Percentiles rank a stretch among this genome's conserved stretches.
These are phyloP conservation scores for Drosophila differens DNA, from an alignment of 2,888 invertebrate genomes.

Conservation along the genomic window DNA sequence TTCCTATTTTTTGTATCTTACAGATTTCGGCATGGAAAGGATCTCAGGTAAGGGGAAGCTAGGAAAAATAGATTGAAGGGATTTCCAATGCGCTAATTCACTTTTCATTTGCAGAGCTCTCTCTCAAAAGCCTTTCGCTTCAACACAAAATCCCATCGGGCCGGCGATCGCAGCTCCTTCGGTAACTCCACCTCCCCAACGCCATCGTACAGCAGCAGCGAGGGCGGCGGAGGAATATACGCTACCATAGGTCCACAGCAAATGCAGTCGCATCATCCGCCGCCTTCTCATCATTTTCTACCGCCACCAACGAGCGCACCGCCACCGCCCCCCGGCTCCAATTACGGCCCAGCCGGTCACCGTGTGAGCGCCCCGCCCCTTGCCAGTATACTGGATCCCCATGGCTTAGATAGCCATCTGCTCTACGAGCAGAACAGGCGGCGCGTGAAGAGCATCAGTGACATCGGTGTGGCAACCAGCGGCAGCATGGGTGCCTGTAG, in stretches of 20 bases:
- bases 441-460: conserved; percentile 85
- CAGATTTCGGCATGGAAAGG: conserved; percentile 86
- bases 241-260: conserved; percentile 84
- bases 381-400: conserved; percentile 66
- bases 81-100: not conserved
- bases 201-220: conserved; percentile 85
- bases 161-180: conserved; percentile 84
- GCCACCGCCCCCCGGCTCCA: conserved; percentile 75
- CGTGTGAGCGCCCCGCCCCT: conserved; percentile 84
- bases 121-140: conserved; percentile 86
- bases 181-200: conserved; percentile 86
- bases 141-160: conserved; percentile 83
- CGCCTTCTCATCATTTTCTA: conserved; percentile 68
- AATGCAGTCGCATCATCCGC: conserved; percentile 53
- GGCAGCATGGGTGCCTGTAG: conserved; percentile 70
- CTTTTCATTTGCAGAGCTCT: conserved; percentile 78
- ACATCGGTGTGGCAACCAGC: conserved; percentile 83
- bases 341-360: conserved; percentile 81
- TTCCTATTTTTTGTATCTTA: conserved; percentile 19
- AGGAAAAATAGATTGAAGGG: not conserved
- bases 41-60: conserved; percentile 83
- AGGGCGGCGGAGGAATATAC: conserved; percentile 85
- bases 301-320: conserved; percentile 84
- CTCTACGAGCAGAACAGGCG: conserved; percentile 84
- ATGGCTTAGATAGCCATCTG: conserved; percentile 73